Percentiles rank a stretch among this genome's conserved stretches.
phyloP scores from a whole-genome alignment of 2,113 vertebrate genomes.

The Hyaena hyaena region DNA sequence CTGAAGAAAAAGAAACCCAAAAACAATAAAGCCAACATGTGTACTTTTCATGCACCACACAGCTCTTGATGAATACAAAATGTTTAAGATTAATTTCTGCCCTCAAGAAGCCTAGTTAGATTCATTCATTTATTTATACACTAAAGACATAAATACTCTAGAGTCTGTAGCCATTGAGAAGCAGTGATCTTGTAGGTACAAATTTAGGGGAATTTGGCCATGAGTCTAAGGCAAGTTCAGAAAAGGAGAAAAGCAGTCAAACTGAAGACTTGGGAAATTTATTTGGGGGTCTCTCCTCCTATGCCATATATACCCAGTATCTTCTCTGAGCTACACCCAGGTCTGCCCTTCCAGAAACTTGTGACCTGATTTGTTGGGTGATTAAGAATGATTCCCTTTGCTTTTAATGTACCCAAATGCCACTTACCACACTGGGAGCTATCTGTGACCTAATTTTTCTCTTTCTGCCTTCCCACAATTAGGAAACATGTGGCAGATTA shows the following conservation, averaged over 20 bases:
- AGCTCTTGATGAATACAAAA: neutral
- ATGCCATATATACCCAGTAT: neutral
- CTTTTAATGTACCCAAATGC: neutral
- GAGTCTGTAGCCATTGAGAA: neutral
- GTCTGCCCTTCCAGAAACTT: neutral
- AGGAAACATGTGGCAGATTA: neutral
- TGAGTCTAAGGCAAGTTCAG: conserved; percentile 12
- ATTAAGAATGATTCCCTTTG: neutral
- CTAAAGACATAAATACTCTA: neutral
- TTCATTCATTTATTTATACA: neutral
- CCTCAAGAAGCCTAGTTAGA: neutral
- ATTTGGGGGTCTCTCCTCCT: neutral
- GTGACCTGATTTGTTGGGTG: neutral
- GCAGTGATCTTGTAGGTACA: neutral
- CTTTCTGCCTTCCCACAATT: neutral
- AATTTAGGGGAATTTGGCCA: neutral
- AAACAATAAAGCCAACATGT: neutral
- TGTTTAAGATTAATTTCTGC: neutral
- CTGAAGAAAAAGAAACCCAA: neutral
- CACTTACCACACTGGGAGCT: neutral
- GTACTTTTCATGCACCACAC: neutral
- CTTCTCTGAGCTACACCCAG: neutral
- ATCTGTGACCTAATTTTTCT: neutral
- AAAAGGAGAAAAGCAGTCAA: neutral
- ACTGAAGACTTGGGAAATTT: neutral